Conservation (phyloP, 2,113 vertebrate genomes). For the Jaculus jaculus region DNA sequence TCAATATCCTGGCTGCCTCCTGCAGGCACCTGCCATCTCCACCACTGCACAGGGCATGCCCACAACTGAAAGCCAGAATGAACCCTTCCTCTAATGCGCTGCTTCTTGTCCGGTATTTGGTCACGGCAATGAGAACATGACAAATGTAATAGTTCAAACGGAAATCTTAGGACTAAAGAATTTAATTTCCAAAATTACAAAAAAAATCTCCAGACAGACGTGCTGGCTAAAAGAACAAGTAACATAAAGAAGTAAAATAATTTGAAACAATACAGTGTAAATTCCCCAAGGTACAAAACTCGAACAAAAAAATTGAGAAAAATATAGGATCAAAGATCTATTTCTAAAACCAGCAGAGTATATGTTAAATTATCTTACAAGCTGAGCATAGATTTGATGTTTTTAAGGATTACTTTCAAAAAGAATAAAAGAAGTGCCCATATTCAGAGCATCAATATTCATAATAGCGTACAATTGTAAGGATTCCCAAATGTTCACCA, state of each 20-base stretch:
- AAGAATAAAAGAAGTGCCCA: not conserved
- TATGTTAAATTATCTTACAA: not conserved
- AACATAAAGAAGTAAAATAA: not conserved
- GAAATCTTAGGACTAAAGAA: conserved; percentile 4
- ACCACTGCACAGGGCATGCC: no score
- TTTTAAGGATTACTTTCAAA: not conserved
- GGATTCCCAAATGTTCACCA: not conserved
- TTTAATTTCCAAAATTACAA: not conserved
- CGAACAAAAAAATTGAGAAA: not conserved
- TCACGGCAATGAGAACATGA: not conserved
- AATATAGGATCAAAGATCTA: not conserved
- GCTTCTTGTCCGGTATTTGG: no score
- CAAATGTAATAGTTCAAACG: not conserved
- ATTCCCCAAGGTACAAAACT: not conserved
- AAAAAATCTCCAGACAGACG: not conserved
- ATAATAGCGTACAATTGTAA: not conserved
- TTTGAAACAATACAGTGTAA: not conserved
- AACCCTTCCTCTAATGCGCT: no score
- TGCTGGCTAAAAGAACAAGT: not conserved
- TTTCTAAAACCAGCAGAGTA: not conserved
- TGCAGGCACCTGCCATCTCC: no score
- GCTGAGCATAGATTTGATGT: not conserved
- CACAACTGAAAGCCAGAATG: no score
- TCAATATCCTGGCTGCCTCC: no score
- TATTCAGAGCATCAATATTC: not conserved